phyloP scores from a whole-genome alignment of 2,797 vertebrate species.

The Pantherophis alleghaniensis region DNA sequence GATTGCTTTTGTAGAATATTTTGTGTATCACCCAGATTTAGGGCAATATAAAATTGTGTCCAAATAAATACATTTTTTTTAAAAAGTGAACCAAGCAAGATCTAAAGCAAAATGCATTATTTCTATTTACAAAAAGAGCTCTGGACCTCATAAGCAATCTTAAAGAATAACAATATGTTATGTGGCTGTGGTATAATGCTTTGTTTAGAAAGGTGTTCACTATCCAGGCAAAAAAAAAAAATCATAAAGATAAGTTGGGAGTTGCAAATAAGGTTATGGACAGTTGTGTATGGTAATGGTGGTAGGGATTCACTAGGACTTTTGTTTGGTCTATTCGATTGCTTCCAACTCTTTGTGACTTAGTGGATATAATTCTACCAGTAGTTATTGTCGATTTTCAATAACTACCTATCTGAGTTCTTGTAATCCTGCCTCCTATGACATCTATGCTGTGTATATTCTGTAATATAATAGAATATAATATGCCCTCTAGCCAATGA shows the following conservation, averaged over 20 bases:
- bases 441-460: background rate
- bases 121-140: background rate
- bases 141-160: background rate
- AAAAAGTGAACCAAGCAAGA: background rate
- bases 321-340: background rate
- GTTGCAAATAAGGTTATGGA: background rate
- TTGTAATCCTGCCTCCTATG: background rate
- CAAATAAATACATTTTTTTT: background rate
- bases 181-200: background rate
- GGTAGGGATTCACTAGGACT: background rate
- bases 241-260: background rate
- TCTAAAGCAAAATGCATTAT: background rate
- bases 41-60: background rate
- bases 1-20: background rate
- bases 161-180: background rate
- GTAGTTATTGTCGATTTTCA: background rate
- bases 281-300: background rate
- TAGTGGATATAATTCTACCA: background rate
- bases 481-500: background rate
- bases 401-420: background rate
- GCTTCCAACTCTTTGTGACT: background rate
- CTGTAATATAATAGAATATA: background rate
- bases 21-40: background rate
- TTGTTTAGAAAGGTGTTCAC: background rate
- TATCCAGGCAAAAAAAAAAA: background rate